Percentiles rank a stretch among this genome's conserved stretches.
Conservation (phyloP, 2,888 invertebrate genomes). For the Bugulina stolonifera region DNA sequence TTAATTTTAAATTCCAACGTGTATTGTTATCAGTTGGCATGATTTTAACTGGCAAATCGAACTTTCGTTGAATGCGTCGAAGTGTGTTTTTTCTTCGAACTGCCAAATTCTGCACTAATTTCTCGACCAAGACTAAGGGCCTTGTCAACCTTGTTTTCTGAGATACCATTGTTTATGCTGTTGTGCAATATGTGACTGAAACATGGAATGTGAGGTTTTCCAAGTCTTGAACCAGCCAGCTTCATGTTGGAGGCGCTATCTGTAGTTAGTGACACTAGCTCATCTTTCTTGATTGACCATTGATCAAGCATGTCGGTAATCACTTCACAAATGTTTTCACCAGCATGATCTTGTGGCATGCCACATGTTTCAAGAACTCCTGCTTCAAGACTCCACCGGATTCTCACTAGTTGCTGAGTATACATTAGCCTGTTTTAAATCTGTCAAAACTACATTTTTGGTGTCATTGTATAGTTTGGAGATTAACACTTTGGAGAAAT, state of each 20-base stretch:
- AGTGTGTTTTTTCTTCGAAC: neutral
- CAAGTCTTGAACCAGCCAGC: neutral
- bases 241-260: neutral
- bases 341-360: neutral
- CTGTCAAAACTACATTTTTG: no score
- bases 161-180: no score
- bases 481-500: no score
- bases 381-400: neutral
- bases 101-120: neutral
- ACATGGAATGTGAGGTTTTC: neutral
- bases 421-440: no score
- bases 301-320: neutral
- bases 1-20: no score
- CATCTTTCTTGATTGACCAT: neutral
- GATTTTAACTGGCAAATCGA: no score
- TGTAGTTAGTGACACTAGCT: neutral
- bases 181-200: neutral
- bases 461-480: no score
- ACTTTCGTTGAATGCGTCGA: no score
- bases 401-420: no score
- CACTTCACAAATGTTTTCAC: neutral
- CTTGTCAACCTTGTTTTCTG: neutral
- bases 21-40: no score
- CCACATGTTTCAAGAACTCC: neutral
- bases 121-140: neutral